Evolutionary conservation across 64 coral and sea anemone genomes (phyloP), one percentile per base, ranked within the genome.

Genomic region (Montipora foliosa): DNA sequence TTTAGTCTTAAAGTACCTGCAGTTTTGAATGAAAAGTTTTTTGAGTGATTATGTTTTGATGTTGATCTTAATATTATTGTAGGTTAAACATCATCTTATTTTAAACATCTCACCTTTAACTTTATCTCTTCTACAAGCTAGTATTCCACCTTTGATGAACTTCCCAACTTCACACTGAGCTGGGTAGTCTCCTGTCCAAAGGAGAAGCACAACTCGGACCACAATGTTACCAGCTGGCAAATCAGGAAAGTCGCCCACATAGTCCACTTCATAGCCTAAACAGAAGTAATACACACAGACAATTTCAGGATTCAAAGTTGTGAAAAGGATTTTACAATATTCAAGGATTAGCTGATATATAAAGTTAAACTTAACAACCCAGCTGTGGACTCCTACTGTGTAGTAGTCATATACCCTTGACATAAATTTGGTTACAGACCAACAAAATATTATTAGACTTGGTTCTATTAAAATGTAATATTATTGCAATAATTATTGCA

Each of bases 151-250:
- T 71, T 87, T 71, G 49, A 74, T 49, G 37, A 87, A 87, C 52
- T 87, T 87, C 1, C 84, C 84, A 52, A 75, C 73, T 75, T 87
- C 84, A 87, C 84, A 52, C 17, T 74, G 69, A 12, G 84, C 84
- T 55, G 69, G 84, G 47, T 87, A 87, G 53, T 87, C 84, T 20
- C 84, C 84, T 50, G 84, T 75, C 69, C 69, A 87, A 24, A 49
- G 73, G 9, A 87, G 46, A 52, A 87, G 68, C 19, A 87, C 14
- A 49, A 48, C 12, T 4, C 14, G 75, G 14, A 78, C 75, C 44
- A 47, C 44, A 49, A 78, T 49, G 5, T 48, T 6, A 16, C 75
- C 46, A 9, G 47, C 7, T 17, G 3, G 10, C 10, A 78, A 29
- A 16, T 49, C 46, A 78, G 75, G 75, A 17, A 78, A 78, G 8